Base-by-base conservation (phyloP, 2,113 vertebrate genomes). In the Austrofundulus limnaeus region DNA sequence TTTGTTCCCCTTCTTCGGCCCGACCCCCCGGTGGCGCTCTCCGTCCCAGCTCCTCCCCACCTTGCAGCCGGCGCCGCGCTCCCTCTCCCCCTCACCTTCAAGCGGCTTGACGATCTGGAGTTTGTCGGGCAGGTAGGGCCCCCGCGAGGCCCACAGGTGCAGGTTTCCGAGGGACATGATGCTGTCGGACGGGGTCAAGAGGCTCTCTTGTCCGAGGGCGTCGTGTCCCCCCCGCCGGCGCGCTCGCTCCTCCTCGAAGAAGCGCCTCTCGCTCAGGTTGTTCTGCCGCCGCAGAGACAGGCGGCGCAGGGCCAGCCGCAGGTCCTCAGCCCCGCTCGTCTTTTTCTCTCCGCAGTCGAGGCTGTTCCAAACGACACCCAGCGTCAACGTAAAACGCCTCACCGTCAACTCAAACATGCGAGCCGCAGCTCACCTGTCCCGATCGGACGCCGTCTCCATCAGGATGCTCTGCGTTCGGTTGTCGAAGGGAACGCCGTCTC, bases 81-180 rank as follows among this genome's bases (percentile, higher is more conserved):
- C 70, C 34, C 39, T 38, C 6, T 49, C 70, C 41, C 64, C 89
- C 93, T 99, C 96, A 99, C 97, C 97, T 98, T 99, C 97, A 61
- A 99, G 92, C 0, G 97, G 97, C 90, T 99, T 99, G 89, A 99
- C 97, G 67, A 99, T 99, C 95, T 99, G 97, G 51, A 99, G 95
- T 65, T 99, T 99, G 92, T 99, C 97, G 0, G 97, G 97, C 78
- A 98, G 94, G 92, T 98, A 98, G 72, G 95, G 95, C 38, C 87
- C 88, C 2, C 97, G 94, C 55, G 93, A 94, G 90, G 94, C 90
- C 94, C 95, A 97, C 16, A 90, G 43, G 87, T 95, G 95, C 85
- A 94, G 92, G 60, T 94, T 93, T 64, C 96, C 96, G 5, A 98
- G 91, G 0, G 97, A 99, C 96, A 97, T 96, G 90, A 98, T 95